These are phyloP conservation scores for Philotrypesis tridentata DNA, from an alignment of 1,140 invertebrate genomes.

Conservation along the genomic window DNA sequence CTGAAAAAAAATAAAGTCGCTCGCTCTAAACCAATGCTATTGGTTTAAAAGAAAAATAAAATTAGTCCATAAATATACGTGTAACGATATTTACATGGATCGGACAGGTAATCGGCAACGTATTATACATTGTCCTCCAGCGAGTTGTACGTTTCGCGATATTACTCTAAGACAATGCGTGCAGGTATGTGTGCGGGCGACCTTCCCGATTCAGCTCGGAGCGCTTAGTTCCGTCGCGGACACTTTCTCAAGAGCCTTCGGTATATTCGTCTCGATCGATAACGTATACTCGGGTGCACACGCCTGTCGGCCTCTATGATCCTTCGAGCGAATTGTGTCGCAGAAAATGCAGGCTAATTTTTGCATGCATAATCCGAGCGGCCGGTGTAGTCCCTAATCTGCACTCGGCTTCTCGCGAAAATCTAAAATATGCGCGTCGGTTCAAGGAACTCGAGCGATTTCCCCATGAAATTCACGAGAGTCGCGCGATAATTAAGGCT, in stretches of 20 bases:
- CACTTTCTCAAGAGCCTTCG: constrained; percentile 14
- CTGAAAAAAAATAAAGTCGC: background rate
- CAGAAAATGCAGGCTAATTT: background rate
- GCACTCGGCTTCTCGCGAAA: background rate
- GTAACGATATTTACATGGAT: background rate
- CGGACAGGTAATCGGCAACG: background rate
- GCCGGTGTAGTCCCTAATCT: background rate
- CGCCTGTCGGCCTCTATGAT: background rate
- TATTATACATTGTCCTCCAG: background rate
- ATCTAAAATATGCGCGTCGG: no score
- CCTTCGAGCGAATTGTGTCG: background rate
- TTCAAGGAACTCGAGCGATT: no score
- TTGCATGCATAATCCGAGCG: background rate
- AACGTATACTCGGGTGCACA: background rate
- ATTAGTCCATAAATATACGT: no score
- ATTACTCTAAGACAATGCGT: no score
- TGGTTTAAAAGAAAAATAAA: no score
- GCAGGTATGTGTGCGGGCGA: background rate
- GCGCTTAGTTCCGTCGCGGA: constrained; percentile 2
- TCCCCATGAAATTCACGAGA: no score
- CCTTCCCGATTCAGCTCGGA: constrained; percentile 31
- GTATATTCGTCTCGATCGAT: constrained; percentile 6
- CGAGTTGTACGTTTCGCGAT: background rate
- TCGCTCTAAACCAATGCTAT: no score
- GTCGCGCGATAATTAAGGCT: no score